These are phyloP conservation scores for Leptoteleia sp. DNA, from an alignment of 1,140 invertebrate genomes.

Conservation along the genomic window DNA sequence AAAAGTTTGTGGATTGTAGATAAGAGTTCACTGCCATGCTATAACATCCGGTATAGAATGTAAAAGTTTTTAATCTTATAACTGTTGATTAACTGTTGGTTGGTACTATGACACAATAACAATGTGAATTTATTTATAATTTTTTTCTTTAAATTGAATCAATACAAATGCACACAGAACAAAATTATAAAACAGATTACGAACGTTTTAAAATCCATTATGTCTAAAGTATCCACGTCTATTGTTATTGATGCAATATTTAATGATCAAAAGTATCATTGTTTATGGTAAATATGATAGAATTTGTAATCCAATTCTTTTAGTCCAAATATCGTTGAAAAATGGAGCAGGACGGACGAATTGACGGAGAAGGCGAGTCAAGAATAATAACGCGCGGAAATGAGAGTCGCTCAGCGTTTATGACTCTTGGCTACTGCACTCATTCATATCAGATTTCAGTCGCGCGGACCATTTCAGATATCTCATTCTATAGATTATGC, in stretches of 20 bases:
- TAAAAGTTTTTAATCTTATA: too few species aligned
- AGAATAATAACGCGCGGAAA: conserved; percentile 61
- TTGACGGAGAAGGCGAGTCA: conserved; percentile 22
- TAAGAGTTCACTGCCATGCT: too few species aligned
- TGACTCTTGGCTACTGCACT: conserved; percentile 46
- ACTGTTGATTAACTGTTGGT: too few species aligned
- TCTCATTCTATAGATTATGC: conserved; percentile 54
- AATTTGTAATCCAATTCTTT: conserved; percentile 9
- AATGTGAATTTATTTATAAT: too few species aligned
- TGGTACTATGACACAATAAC: too few species aligned
- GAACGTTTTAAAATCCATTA: too few species aligned
- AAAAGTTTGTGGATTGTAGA: too few species aligned
- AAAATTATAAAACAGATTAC: too few species aligned
- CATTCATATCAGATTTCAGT: conserved; percentile 59
- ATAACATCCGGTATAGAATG: too few species aligned
- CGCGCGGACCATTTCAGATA: conserved; percentile 33
- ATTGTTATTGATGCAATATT: conserved; percentile 4
- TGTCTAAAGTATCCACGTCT: too few species aligned
- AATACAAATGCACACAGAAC: too few species aligned
- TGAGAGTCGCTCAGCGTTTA: conserved; percentile 49
- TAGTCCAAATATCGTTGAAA: conserved; percentile 16
- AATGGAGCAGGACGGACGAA: conserved; percentile 9
- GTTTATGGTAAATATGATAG: conserved; percentile 13
- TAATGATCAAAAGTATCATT: conserved; percentile 4
- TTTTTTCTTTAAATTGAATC: too few species aligned